Evolutionary conservation across 2,888 invertebrate genomes (phyloP).

Genomic region (Agrochola lychnidis): DNA sequence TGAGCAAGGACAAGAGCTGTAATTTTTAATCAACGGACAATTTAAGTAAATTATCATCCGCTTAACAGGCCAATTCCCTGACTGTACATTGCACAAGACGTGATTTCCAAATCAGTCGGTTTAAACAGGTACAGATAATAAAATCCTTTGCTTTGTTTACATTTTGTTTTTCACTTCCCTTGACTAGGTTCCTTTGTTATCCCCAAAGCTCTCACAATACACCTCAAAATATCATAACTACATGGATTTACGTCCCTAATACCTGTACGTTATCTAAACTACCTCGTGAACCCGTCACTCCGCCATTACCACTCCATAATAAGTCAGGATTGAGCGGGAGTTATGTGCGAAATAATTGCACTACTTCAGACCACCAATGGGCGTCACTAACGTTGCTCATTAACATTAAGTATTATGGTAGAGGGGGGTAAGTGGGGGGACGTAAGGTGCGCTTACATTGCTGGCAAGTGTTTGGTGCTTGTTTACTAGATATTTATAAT

Average conservation of each 20-base stretch:
- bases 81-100: neutral
- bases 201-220: neutral
- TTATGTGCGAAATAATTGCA: conserved; percentile 63
- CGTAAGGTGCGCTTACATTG: conserved; percentile 14
- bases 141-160: neutral
- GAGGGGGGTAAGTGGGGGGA: neutral
- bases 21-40: too few species aligned
- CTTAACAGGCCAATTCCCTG: neutral
- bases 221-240: neutral
- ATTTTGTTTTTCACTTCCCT: neutral
- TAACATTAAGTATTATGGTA: conserved; percentile 48
- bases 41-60: neutral
- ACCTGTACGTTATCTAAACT: conserved; percentile 37
- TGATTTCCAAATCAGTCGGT: neutral
- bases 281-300: conserved; percentile 32
- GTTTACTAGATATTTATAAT: neutral
- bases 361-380: conserved; percentile 57
- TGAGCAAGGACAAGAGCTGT: too few species aligned
- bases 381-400: conserved; percentile 54
- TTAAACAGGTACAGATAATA: neutral
- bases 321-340: conserved; percentile 60
- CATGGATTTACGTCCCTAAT: neutral
- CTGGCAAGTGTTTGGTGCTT: neutral
- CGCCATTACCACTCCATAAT: conserved; percentile 28
- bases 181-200: neutral